Base-by-base conservation (phyloP, 2,888 invertebrate species). In the Globia sparganii region DNA sequence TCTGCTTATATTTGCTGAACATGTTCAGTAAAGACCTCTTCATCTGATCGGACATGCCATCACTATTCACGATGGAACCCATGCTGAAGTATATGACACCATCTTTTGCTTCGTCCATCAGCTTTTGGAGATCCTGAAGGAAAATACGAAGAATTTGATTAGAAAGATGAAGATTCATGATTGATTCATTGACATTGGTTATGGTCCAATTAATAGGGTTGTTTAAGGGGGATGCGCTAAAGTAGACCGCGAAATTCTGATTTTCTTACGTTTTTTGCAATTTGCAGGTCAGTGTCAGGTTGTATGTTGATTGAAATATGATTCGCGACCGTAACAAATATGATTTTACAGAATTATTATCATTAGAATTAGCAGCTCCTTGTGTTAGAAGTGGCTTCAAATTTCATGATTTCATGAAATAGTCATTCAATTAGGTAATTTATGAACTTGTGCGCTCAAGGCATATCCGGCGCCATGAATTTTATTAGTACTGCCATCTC, bases 71-170 rank as follows among this genome's bases (percentile, higher is more conserved):
- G 62, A 91, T 91, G 0, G 94, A 91, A 6, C 94, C 94, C 92
- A 94, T 90, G 72, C 94, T 94, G 77, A 94, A 94, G 86, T 92
- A 94, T 68, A 94, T 90, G 0, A 94, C 92, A 4, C 94, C 94
- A 25, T 92, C 43, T 81, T 91, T 90, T 0, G 94, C 89, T 21
- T 87, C 83, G 31, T 93, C 91, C 91, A 94, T 91, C 15, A 95
- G 87, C 69, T 91, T 91, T 89, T 96, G 90, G 2, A 97, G 87
- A 80, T 94, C 92, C 95, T 95, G 74, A 25, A 89, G 78, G 3
- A 0, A 53, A 56, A 34, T 18, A 31, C 1, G 15, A 25, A 34
- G 25, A 2, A 9, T 34, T 80, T 56, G 21, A n/a, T 46, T n/a
- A 31, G 37, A 46, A 43, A 28, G 15, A 18, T 18, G 28, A 18